These are phyloP conservation scores for Tupaia chinensis DNA, from an alignment of 2,113 vertebrate genomes.

Conservation along the genomic window DNA sequence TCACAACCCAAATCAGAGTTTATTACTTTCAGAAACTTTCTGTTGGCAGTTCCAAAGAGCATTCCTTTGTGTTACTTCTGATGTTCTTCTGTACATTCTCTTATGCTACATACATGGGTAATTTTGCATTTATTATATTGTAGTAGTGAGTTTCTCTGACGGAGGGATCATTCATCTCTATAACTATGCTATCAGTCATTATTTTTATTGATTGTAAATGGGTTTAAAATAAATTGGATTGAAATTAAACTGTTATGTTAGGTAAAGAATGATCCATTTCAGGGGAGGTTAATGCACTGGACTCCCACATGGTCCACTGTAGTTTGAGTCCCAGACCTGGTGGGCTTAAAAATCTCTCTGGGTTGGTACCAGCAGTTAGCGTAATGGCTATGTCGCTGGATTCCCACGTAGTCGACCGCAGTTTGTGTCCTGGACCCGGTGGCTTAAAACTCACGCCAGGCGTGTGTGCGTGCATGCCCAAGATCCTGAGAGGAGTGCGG, in stretches of 20 bases:
- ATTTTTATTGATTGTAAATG: background rate
- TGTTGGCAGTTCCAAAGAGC: background rate
- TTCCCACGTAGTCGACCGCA: too few relatives aligned
- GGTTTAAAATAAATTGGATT: background rate
- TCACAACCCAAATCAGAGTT: background rate
- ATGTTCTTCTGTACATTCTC: background rate
- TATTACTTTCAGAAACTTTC: constrained; percentile 8
- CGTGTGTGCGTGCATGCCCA: too few relatives aligned
- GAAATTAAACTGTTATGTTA: background rate
- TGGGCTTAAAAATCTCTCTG: too few relatives aligned
- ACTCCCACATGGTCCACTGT: too few relatives aligned
- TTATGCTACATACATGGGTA: background rate
- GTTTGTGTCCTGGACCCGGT: too few relatives aligned
- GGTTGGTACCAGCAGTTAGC: too few relatives aligned
- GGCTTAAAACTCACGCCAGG: too few relatives aligned
- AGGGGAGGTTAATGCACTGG: too few relatives aligned
- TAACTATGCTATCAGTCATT: background rate
- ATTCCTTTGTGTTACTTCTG: background rate
- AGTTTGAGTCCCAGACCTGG: too few relatives aligned
- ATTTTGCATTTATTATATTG: background rate
- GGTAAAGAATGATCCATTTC: background rate
- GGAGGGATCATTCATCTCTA: background rate
- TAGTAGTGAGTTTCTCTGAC: background rate
- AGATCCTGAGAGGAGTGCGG: too few relatives aligned
- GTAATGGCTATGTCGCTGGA: too few relatives aligned